Conservation (phyloP, 2,113 vertebrate species). For the Triplophysa dalaica region DNA sequence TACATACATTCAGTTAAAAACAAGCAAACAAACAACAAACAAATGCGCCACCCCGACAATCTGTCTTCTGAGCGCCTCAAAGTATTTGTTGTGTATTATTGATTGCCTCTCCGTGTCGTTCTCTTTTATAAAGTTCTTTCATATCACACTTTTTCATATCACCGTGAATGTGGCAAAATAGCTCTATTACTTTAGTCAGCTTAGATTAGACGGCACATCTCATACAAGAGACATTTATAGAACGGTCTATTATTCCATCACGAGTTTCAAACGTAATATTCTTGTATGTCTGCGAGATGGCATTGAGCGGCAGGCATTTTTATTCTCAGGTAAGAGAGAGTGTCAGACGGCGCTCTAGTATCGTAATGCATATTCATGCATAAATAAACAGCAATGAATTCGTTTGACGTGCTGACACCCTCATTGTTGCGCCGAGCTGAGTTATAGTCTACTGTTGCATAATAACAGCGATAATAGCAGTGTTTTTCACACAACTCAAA, state of each 20-base stretch:
- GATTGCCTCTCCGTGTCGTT: conserved; percentile 16
- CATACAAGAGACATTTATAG: conserved; percentile 37
- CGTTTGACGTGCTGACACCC: conserved; percentile 36
- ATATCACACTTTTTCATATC: conserved; percentile 11
- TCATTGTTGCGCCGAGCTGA: conserved; percentile 32
- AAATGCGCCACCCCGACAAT: neutral
- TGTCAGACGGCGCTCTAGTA: conserved; percentile 31
- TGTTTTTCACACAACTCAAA: conserved; percentile 18
- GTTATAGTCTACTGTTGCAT: conserved; percentile 41
- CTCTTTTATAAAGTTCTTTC: conserved; percentile 8
- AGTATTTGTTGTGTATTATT: neutral
- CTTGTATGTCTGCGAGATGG: conserved; percentile 23
- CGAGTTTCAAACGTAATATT: conserved; percentile 36
- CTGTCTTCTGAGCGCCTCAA: neutral
- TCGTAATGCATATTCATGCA: conserved; percentile 47
- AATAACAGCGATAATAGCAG: conserved; percentile 17
- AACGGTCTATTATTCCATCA: conserved; percentile 41
- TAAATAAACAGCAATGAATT: conserved; percentile 49
- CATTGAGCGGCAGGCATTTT: conserved; percentile 21
- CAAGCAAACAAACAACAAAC: neutral
- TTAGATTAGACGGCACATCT: conserved; percentile 12
- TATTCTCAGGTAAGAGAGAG: neutral
- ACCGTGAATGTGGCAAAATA: conserved; percentile 21
- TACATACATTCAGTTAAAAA: neutral
- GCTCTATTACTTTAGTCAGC: conserved; percentile 34